Evolutionary conservation across 2,113 vertebrate genomes (phyloP).

Genomic region (Pristiophorus japonicus): DNA sequence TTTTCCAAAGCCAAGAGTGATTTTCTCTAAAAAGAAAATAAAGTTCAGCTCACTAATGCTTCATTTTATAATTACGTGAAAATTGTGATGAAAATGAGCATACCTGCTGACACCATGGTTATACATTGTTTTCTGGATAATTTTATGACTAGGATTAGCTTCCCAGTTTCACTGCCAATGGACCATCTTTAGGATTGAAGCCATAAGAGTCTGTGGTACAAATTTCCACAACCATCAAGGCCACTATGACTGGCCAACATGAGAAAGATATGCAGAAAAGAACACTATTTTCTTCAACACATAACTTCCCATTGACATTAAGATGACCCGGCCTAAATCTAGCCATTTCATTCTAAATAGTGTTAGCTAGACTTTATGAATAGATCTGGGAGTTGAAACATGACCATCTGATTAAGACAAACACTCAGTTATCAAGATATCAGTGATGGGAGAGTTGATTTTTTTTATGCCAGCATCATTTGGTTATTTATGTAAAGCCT

Average conservation of each 20-base stretch:
- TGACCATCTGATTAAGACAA: neutral
- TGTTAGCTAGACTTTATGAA: neutral
- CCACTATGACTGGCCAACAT: neutral
- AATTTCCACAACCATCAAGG: neutral
- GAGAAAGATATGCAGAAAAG: neutral
- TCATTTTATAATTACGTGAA: neutral
- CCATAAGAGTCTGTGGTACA: neutral
- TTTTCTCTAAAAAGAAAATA: conserved; percentile 72
- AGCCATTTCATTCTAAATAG: no score
- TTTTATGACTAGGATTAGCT: neutral
- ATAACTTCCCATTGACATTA: neutral
- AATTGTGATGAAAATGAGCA: neutral
- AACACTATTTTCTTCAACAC: neutral
- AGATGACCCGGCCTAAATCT: neutral
- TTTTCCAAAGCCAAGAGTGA: conserved; percentile 87
- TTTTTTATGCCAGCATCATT: neutral
- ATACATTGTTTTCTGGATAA: neutral
- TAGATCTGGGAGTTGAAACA: neutral
- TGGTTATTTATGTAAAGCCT: neutral
- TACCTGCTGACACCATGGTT: neutral
- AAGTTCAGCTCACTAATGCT: neutral
- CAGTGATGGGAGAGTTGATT: neutral
- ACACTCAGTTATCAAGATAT: neutral
- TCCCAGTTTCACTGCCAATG: neutral
- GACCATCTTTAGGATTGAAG: neutral